Evolutionary conservation across 2,888 invertebrate genomes (phyloP), one percentile per base, ranked within the genome.

Genomic region (Protodeltote pygarga): DNA sequence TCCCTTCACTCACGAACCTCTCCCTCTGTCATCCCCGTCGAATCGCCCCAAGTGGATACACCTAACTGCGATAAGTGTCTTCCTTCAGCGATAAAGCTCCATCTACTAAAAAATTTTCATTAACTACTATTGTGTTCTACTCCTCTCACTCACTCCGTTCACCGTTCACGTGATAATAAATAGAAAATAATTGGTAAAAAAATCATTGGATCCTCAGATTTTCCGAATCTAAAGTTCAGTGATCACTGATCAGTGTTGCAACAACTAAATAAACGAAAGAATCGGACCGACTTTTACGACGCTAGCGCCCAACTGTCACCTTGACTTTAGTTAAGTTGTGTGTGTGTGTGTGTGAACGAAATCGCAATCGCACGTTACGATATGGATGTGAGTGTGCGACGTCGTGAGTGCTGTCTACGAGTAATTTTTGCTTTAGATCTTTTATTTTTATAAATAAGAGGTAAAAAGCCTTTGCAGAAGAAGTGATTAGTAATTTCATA

Each of bases 371-470:
- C 86, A 88, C 82, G 85, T 84, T 83, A 81, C 80, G 84, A 74
- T 87, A 84, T n/a, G n/a, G n/a, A n/a, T 75, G 86, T 78, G 83
- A 89, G 89, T 90, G 91, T 90, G 90, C 87, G 85, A 90, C 87
- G 89, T 90, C 87, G 89, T 85, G 91, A 89, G 83, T 87, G 79
- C 85, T 88, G 86, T 85, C 85, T 87, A 80, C 83, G 85, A 85
- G 80, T 85, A 83, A 84, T 81, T 89, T 89, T 90, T 87, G 90
- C 89, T 89, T 90, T 91, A 84, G 86, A 88, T 84, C 80, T 88
- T 91, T 91, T 90, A 91, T 89, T 91, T 91, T 90, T 89, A 80
- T 88, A 89, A 81, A 81, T 88, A 84, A 79, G n/a, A n/a, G n/a
- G n/a, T n/a, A n/a, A n/a, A n/a, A n/a, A n/a, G n/a, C 83, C 73